These are phyloP conservation scores for Diarsia dahlii DNA, from an alignment of 2,888 invertebrate genomes.

Conservation along the genomic window DNA sequence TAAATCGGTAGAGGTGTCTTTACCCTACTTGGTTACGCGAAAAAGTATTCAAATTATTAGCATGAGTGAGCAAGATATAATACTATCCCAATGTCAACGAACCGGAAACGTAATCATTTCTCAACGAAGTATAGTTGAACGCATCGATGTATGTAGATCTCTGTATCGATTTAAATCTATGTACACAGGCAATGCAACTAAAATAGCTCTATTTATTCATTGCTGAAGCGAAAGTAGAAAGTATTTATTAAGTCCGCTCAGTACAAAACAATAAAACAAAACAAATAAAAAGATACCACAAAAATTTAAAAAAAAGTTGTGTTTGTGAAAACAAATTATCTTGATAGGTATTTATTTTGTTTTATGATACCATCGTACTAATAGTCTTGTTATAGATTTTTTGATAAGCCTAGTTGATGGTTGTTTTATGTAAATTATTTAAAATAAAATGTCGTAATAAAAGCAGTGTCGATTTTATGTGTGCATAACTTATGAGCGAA, in stretches of 20 bases:
- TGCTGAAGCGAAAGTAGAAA: no score
- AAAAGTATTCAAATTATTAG: neutral
- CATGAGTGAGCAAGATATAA: neutral
- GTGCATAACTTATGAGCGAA: constrained; percentile 24
- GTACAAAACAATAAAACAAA: no score
- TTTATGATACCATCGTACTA: neutral
- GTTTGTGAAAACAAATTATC: neutral
- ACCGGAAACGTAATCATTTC: neutral
- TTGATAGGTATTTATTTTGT: constrained; percentile 20
- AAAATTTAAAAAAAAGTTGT: no score
- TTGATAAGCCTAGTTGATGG: constrained; percentile 4
- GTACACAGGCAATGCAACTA: no score
- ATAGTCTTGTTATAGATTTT: constrained; percentile 13
- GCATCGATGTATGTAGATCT: neutral
- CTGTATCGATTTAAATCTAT: no score
- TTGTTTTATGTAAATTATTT: constrained; percentile 19
- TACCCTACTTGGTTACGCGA: neutral
- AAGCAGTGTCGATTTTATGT: neutral
- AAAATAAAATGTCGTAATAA: neutral
- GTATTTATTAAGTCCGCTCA: no score
- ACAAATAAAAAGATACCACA: no score
- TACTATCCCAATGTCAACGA: neutral
- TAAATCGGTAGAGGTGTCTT: neutral
- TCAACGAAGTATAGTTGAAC: no score
- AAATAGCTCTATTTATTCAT: no score